These are phyloP conservation scores for Linnaemya vulpina DNA, from an alignment of 2,888 invertebrate species.

Conservation along the genomic window DNA sequence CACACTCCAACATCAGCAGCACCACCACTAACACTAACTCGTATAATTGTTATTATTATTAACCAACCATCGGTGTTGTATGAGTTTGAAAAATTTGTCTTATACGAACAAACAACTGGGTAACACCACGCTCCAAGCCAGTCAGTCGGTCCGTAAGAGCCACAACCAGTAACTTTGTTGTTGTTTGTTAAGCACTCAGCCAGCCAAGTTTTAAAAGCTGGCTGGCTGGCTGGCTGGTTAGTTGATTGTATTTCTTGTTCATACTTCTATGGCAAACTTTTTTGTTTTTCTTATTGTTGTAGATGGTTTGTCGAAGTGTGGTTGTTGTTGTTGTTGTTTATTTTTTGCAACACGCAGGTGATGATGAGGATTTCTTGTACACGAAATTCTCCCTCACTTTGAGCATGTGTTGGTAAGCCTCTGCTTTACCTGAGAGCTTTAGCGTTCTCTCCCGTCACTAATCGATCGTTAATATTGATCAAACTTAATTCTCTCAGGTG, in stretches of 20 bases:
- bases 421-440: conserved; percentile 23
- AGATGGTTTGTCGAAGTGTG: background rate
- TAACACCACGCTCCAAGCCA: conserved; percentile 48
- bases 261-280: conserved; percentile 5
- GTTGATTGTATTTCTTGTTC: conserved; percentile 34
- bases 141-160: conserved; percentile 21
- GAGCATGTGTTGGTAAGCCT: conserved; percentile 14
- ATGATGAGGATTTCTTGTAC: conserved; percentile 56
- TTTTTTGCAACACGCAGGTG: conserved; percentile 56
- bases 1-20: conserved; percentile 57
- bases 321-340: conserved; percentile 6
- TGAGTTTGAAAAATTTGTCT: conserved; percentile 67
- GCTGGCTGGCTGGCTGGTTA: conserved; percentile 11
- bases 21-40: conserved; percentile 32
- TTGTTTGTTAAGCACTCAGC: conserved; percentile 17
- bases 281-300: conserved; percentile 4
- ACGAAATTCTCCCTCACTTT: conserved; percentile 54
- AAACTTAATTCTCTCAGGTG: conserved; percentile 54
- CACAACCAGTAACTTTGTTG: conserved; percentile 31
- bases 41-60: conserved; percentile 44
- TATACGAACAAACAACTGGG: conserved; percentile 48
- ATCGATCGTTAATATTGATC: conserved; percentile 42
- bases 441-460: conserved; percentile 22
- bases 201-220: conserved; percentile 45
- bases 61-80: conserved; percentile 37